Evolutionary conservation across 1,140 invertebrate species (phyloP), one percentile per base, ranked within the genome.

Genomic region (Cryptotermes secundus): DNA sequence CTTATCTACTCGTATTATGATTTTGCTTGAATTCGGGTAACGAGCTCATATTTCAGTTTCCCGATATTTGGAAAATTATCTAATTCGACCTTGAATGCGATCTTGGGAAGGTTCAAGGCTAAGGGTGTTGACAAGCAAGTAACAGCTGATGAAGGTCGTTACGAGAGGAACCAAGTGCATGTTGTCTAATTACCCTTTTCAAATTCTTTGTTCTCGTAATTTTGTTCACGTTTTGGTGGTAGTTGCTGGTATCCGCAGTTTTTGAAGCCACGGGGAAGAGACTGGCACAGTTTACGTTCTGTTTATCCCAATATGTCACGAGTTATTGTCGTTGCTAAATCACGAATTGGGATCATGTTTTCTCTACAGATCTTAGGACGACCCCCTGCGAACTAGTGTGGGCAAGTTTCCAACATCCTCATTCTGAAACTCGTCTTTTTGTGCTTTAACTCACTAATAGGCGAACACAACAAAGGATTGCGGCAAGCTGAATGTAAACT

Each of bases 111-210:
- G 59, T 26, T 31, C 59, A 72, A 72, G 59, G 26, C 59, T 72
- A n/a, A 72, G 59, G 59, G 26, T 72, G 59, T 72, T 72, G 59
- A 72, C 59, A 72, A 31, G 59, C 59, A 72, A 2, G 59, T 72
- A 72, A 81, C 80, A 81, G 80, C 80, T 81, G 80, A 38, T 1
- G 80, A 81, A 81, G 80, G 80, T n/a, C 80, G 80, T 35, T 12
- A 35, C 12, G 34, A 81, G 80, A 81, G 2, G 34, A 81, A 31
- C 6, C n/a, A 80, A 36, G 34, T 36, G n/a, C 80, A 36, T 45
- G 24, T n/a, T n/a, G 35, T 81, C 22, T 31, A 81, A 81, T 81
- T 38, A 36, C 42, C n/a, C 80, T 26, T 45, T 72, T 31, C 59
- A 72, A 72, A 72, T 2, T 3, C n/a, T 7, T 72, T 31, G 59